A percentile compares a stretch with the other conserved stretches of the same genome.
These are phyloP conservation scores for Caenorhabditis drosophilae DNA, from an alignment of 2,888 invertebrate species.

Conservation along the genomic window DNA sequence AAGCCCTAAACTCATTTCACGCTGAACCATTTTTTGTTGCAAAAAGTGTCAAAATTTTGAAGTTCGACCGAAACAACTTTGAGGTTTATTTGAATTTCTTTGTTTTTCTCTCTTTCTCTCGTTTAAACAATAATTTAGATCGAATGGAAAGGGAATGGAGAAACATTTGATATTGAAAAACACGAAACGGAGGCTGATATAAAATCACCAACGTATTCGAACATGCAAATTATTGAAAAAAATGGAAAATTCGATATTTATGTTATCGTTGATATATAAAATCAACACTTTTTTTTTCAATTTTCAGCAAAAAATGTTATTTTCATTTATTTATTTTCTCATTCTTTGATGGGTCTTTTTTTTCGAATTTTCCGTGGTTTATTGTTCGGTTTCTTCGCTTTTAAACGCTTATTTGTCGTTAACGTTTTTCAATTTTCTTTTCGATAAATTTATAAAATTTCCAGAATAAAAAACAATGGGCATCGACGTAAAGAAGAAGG, in stretches of 20 bases:
- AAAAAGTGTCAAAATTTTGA: slow-evolving; percentile 55
- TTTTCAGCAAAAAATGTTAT: slow-evolving; percentile 76
- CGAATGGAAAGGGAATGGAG: slow-evolving; percentile 74
- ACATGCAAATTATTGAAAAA: slow-evolving; percentile 85
- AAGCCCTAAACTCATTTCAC: slow-evolving; percentile 84
- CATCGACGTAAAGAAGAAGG: slow-evolving; percentile 65
- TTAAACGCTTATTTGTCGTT: not conserved
- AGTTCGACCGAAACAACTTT: slow-evolving; percentile 29
- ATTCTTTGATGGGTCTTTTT: slow-evolving; percentile 2
- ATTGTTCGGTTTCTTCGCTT: slow-evolving; percentile 2
- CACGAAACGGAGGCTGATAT: slow-evolving; percentile 85
- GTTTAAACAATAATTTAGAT: too few species aligned
- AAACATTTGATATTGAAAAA: slow-evolving; percentile 87
- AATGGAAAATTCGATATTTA: slow-evolving; percentile 78
- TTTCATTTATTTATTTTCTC: slow-evolving; percentile 7
- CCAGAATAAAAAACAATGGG: slow-evolving; percentile 41
- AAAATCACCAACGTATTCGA: slow-evolving; percentile 98
- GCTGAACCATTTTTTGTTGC: slow-evolving; percentile 74
- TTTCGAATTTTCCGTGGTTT: not conserved
- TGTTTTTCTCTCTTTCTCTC: too few species aligned
- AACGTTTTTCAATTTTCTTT: slow-evolving; percentile 10
- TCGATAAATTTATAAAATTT: not conserved
- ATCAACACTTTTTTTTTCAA: slow-evolving; percentile 81
- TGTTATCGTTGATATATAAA: slow-evolving; percentile 94
- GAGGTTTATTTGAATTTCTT: slow-evolving; percentile 7